Percentiles rank a stretch among this genome's conserved stretches.
phyloP scores from a whole-genome alignment of 2,888 invertebrate genomes.

The Aspidapion aeneum region DNA sequence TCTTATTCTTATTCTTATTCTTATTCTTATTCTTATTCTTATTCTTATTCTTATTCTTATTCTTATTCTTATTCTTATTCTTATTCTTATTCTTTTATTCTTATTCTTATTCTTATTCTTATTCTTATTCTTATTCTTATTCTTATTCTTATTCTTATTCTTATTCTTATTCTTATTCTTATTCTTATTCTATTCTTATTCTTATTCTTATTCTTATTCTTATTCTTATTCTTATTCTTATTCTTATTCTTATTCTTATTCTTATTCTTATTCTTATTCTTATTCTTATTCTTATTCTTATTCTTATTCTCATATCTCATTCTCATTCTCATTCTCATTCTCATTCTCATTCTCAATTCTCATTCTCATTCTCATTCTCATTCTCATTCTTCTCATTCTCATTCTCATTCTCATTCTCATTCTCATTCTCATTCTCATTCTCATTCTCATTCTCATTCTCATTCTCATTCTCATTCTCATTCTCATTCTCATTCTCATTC shows the following conservation, averaged over 20 bases:
- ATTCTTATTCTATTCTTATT: not conserved
- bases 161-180: not conserved
- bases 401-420: not conserved
- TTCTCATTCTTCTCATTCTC: not conserved
- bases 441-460: not conserved
- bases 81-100: not conserved
- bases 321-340: not conserved
- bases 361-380: not conserved
- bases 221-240: not conserved
- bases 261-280: not conserved
- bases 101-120: not conserved
- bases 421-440: not conserved
- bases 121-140: not conserved
- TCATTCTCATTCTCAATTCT: not conserved
- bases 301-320: not conserved
- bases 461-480: not conserved
- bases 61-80: not conserved
- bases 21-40: not conserved
- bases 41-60: not conserved
- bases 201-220: not conserved
- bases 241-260: not conserved
- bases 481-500: not conserved
- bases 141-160: not conserved
- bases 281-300: not conserved
- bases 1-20: not conserved